Conservation (phyloP, 2,113 vertebrate genomes). For the Panthera tigris region DNA sequence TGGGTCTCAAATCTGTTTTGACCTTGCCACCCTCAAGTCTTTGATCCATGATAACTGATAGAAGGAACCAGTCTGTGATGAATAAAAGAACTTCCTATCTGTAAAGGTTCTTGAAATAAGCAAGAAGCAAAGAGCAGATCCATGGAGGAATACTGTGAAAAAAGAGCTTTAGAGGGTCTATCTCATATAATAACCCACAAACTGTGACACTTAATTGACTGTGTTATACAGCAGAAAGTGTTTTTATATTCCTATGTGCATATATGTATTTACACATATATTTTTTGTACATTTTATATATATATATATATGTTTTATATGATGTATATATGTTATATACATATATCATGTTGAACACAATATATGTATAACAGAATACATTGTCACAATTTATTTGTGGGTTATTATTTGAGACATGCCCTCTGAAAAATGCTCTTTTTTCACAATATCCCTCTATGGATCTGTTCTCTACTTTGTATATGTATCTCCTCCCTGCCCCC, state of each 20-base stretch:
- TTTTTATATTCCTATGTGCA: background rate
- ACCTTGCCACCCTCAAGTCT: background rate
- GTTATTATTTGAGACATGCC: background rate
- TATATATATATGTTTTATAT: background rate
- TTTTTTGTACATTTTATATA: background rate
- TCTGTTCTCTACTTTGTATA: background rate
- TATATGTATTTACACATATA: background rate
- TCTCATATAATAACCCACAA: background rate
- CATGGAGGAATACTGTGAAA: background rate
- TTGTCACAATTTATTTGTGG: background rate
- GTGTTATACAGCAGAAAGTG: background rate
- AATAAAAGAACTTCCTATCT: background rate
- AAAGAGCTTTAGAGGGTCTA: background rate
- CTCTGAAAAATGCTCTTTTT: background rate
- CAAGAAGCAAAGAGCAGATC: background rate
- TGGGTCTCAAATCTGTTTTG: background rate
- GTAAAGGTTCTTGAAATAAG: background rate
- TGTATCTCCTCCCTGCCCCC: rapidly evolving
- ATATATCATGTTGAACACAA: background rate
- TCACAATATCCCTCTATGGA: background rate
- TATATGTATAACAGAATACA: background rate
- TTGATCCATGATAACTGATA: background rate
- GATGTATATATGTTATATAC: background rate
- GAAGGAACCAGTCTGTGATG: background rate
- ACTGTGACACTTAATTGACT: background rate